Evolutionary conservation across 2,797 vertebrate genomes (phyloP), one percentile per base, ranked within the genome.

Genomic region (Rhinichthys osculus): DNA sequence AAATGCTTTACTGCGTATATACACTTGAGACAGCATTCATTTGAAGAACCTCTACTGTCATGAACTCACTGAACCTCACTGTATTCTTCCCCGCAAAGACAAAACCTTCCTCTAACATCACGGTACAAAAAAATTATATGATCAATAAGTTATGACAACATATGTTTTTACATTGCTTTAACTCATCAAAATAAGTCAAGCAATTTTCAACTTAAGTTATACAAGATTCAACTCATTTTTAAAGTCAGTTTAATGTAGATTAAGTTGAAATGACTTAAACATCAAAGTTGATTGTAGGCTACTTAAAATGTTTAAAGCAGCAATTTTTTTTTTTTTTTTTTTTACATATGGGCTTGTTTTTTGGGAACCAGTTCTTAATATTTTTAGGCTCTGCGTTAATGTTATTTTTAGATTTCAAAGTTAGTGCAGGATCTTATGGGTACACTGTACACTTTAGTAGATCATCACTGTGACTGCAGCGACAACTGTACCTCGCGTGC

Each of bases 41-140:
- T 52, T 76, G 73, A 50, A 54, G 73, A 76, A 76, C 17, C 47
- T 74, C 74, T 77, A 1, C 17, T 54, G 13, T 57, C 35, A 76
- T 50, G 44, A 50, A 19, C 27, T 74, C 72, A 17, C 6, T 57
- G 33, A 77, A n/a, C 74, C 23, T 77, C 50, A 38, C 73, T n/a
- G 30, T 14, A 14, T 23, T 52, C 44, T 50, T 73, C 42, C 70
- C 14, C 3, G 7, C n/a, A 7, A 16, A 44, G 4, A 44, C 11
- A 5, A 72, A 71, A 14, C 5, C 4, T 23, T 74, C 17, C 4
- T 59, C 23, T 27, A 59, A n/a, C 27, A 2, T 3, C 44, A 47
- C 44, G 4, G 44, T 47, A 47, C 14, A 47, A 47, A 44, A 47
- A 47, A 44, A 44, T 1, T 0, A 14, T 14, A 47, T 14, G 13